These are phyloP conservation scores for Acanthurus lineatus DNA, from an alignment of 2,797 vertebrate species.

Conservation along the genomic window DNA sequence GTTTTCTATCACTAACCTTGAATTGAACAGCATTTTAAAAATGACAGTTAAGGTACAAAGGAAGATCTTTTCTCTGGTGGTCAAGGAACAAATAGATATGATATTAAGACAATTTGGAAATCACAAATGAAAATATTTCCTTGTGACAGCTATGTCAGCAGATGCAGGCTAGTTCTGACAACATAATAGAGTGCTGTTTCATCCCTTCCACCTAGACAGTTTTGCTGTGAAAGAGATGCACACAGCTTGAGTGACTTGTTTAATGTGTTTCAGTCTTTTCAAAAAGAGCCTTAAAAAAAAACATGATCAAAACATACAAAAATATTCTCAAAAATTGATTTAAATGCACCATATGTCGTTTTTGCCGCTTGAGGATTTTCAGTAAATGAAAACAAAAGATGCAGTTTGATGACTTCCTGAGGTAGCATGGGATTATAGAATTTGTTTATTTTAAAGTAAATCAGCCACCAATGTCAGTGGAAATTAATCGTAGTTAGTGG, in stretches of 20 bases:
- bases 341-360: too few species aligned
- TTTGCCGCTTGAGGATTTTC: too few species aligned
- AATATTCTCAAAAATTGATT: too few species aligned
- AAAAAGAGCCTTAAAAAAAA: too few species aligned
- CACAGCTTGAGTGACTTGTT: not conserved
- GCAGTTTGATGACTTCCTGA: too few species aligned
- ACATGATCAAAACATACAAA: too few species aligned
- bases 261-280: not conserved
- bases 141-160: not conserved
- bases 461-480: too few species aligned
- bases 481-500: too few species aligned
- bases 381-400: too few species aligned
- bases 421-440: too few species aligned
- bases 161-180: not conserved
- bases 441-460: too few species aligned
- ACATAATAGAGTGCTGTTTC: not conserved
- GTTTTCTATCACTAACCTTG: not conserved
- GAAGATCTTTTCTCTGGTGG: not conserved
- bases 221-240: not conserved
- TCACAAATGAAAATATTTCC: not conserved
- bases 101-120: not conserved
- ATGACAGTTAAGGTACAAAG: not conserved
- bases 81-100: not conserved
- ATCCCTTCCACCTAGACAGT: too few species aligned
- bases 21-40: not conserved